Base-by-base conservation (phyloP, 2,113 vertebrate species). In the Rhadina sibilatrix region DNA sequence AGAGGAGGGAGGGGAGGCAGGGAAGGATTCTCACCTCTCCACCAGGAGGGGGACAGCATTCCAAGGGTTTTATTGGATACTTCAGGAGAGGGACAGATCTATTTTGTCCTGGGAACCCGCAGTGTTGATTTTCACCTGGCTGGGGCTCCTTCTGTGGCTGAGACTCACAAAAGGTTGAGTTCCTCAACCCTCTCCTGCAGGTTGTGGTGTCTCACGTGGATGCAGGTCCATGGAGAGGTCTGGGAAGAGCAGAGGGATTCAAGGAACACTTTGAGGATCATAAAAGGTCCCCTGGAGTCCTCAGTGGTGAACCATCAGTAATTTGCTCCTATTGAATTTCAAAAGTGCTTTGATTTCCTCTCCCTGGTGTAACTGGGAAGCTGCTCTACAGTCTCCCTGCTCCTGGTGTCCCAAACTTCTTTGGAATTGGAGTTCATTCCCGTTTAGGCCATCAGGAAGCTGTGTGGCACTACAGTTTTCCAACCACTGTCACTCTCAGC, bases 61-160 rank as follows among this genome's bases (percentile, higher is more conserved):
- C 54, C 83, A 49, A 19, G 0, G 9, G 5, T 37, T 38, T 28
- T 15, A 6, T 23, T 1, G 23, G 38, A 37, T 69, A n/a, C 60
- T 28, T 24, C 1, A 0, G 20, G 63, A 38, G 17, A 10, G 27
- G 63, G 15, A 12, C 15, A 1, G 25, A 7, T 2, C 2, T 2
- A 1, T 22, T 60, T 49, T 35, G 10, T 49, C 79, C 56, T 10
- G 56, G n/a, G n/a, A 60, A 20, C 5, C 1, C 2, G 0, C 30
- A n/a, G 20, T 1, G 14, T 4, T 23, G 11, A 3, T 85, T 80
- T 60, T 35, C 18, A 30, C 37, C 37, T 10, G 22, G 2, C 44
- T 75, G 63, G 40, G 68, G 21, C 17, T 18, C 10, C 7, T 56
- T 12, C 33, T 17, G 37, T 4, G 21, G 21, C 53, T 66, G 63